These are phyloP conservation scores for Quiscalus mexicanus DNA, from an alignment of 2,113 vertebrate genomes.

Conservation along the genomic window DNA sequence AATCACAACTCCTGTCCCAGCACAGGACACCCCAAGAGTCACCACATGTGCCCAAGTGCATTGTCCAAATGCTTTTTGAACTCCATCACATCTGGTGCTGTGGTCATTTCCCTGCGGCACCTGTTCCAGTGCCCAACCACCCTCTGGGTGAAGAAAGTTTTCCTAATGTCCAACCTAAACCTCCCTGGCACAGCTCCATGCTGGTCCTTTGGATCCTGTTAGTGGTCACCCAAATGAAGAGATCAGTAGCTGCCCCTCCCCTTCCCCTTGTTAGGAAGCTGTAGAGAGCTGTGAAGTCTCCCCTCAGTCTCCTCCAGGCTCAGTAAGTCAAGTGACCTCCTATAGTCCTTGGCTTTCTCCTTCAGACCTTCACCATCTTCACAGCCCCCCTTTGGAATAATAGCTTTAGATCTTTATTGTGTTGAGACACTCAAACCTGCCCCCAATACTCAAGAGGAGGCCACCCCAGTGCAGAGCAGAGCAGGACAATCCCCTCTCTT, in stretches of 20 bases:
- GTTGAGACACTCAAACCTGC: background rate
- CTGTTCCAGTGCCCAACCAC: background rate
- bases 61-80: background rate
- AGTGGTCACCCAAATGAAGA: accelerated
- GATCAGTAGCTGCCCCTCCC: background rate
- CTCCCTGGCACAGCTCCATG: background rate
- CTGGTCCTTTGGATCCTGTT: background rate
- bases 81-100: background rate
- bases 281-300: background rate
- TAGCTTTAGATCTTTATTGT: background rate
- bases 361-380: background rate
- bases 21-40: background rate
- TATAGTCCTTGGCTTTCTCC: background rate
- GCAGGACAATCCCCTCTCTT: accelerated
- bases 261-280: background rate
- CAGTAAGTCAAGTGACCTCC: background rate
- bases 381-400: background rate
- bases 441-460: accelerated
- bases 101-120: background rate
- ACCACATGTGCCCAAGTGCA: background rate
- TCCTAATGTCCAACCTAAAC: background rate
- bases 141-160: background rate
- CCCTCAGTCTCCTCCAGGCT: background rate
- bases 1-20: background rate
- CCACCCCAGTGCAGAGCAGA: accelerated